phyloP scores from a whole-genome alignment of 1,140 invertebrate genomes.

The Mercenaria mercenaria region DNA sequence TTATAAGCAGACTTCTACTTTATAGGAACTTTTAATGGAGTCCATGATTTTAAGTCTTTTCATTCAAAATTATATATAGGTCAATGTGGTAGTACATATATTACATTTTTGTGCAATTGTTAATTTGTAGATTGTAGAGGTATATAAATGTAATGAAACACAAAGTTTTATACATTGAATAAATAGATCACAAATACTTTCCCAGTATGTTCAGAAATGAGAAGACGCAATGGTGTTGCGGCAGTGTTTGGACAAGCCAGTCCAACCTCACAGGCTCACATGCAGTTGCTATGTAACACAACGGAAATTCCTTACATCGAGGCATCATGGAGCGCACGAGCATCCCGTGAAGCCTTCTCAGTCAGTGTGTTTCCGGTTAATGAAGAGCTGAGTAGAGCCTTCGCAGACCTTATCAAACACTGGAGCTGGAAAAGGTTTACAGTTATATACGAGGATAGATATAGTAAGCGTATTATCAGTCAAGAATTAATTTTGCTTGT shows the following conservation, averaged over 20 bases:
- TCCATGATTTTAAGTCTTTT: too few species aligned
- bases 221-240: conserved; percentile 91
- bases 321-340: conserved; percentile 91
- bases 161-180: too few species aligned
- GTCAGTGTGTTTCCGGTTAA: conserved; percentile 98
- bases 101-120: too few species aligned
- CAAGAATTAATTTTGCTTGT: too few species aligned
- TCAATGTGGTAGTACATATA: too few species aligned
- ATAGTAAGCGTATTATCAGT: too few species aligned
- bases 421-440: conserved; percentile 97
- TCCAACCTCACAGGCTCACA: conserved; percentile 89
- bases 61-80: too few species aligned
- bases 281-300: conserved; percentile 97
- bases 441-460: conserved; percentile 98
- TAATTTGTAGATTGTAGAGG: too few species aligned
- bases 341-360: conserved; percentile 90
- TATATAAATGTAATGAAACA: too few species aligned
- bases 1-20: too few species aligned
- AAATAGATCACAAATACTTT: too few species aligned
- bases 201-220: conserved; percentile 96
- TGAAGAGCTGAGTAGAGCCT: conserved; percentile 94
- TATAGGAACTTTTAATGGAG: too few species aligned
- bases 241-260: conserved; percentile 92
- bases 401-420: conserved; percentile 94
- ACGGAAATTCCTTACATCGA: conserved; percentile 98